These are phyloP conservation scores for Macroramphosus scolopax DNA, from an alignment of 2,797 vertebrate genomes.

Conservation along the genomic window DNA sequence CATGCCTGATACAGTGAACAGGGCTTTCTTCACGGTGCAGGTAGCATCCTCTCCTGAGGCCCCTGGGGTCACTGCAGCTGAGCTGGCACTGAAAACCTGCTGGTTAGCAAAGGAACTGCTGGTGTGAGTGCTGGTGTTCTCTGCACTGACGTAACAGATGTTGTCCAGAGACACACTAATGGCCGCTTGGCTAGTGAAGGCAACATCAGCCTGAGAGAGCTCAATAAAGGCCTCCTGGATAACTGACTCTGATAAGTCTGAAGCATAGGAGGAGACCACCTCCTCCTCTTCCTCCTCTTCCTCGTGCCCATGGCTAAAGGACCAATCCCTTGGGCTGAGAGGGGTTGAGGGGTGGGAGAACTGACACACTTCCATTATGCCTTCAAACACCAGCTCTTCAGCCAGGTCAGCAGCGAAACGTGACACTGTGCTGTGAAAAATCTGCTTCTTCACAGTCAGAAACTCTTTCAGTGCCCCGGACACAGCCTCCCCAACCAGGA, in stretches of 20 bases:
- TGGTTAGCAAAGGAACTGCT: constrained; percentile 75
- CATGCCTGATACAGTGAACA: constrained; percentile 92
- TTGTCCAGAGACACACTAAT: constrained; percentile 92
- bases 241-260: constrained; percentile 94
- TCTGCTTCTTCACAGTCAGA: constrained; percentile 89
- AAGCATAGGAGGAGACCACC: constrained; percentile 90
- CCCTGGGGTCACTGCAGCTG: constrained; percentile 37
- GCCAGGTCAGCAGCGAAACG: constrained; percentile 92
- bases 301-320: constrained; percentile 66
- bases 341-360: constrained; percentile 92
- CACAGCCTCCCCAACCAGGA: constrained; percentile 91
- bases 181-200: constrained; percentile 91
- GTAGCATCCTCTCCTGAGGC: constrained; percentile 74
- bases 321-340: constrained; percentile 73
- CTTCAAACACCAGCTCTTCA: constrained; percentile 97
- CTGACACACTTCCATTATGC: constrained; percentile 98
- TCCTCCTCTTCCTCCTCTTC: constrained; percentile 84
- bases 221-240: constrained; percentile 98
- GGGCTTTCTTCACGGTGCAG: constrained; percentile 89
- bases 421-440: constrained; percentile 89
- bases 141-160: constrained; percentile 84
- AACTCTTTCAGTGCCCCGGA: constrained; percentile 90
- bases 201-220: constrained; percentile 90
- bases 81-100: constrained; percentile 54
- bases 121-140: constrained; percentile 77